Evolutionary conservation across 2,113 vertebrate genomes (phyloP).

Genomic region (Petromus typicus): DNA sequence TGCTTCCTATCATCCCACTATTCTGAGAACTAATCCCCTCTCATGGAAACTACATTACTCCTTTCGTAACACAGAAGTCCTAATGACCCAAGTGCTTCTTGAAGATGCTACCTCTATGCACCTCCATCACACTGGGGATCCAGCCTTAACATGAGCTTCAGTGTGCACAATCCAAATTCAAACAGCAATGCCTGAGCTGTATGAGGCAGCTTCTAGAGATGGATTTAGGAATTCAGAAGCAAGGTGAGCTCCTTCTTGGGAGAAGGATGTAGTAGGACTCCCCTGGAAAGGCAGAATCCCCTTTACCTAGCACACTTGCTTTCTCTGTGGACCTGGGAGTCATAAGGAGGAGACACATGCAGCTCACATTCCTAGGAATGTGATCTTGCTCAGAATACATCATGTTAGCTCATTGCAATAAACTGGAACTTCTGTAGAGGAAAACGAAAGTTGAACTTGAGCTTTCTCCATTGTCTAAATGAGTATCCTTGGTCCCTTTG

Average conservation of each 20-base stretch:
- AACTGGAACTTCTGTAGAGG: background rate
- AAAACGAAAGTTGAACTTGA: background rate
- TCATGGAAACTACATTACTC: background rate
- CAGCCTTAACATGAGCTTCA: background rate
- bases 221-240: background rate
- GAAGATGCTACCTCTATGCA: background rate
- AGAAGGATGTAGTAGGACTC: background rate
- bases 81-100: background rate
- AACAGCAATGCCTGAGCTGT: background rate
- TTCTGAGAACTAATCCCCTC: background rate
- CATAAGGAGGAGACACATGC: background rate
- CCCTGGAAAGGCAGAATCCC: background rate
- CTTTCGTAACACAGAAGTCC: background rate
- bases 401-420: background rate
- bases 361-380: background rate
- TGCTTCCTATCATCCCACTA: background rate
- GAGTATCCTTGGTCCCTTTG: background rate
- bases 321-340: background rate
- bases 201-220: background rate
- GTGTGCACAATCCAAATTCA: background rate
- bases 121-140: background rate
- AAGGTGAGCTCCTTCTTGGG: background rate
- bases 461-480: background rate
- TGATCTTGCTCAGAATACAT: background rate
- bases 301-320: background rate